Conservation (phyloP, 1,140 invertebrate genomes). For the Epicauta chinensis region DNA sequence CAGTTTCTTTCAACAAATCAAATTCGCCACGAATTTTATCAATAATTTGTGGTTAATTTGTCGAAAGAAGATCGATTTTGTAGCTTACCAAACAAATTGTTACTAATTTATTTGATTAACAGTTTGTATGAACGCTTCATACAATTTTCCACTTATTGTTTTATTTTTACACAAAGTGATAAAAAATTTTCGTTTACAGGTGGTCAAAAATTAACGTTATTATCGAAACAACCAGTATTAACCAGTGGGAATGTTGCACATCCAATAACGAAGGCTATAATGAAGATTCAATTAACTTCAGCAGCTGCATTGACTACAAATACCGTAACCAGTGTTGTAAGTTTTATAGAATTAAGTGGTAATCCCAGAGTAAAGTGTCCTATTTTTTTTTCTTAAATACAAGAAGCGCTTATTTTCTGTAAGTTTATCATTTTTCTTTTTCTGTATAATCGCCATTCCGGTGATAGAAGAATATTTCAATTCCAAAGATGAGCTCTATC, state of each 20-base stretch:
- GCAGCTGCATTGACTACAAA: slow-evolving; percentile 23
- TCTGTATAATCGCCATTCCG: no score
- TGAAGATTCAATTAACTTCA: slow-evolving; percentile 38
- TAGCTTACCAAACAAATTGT: slow-evolving; percentile 15
- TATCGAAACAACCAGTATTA: slow-evolving; percentile 47
- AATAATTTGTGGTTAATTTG: slow-evolving; percentile 1
- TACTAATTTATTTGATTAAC: not conserved
- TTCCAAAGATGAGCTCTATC: no score
- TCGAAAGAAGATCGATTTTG: slow-evolving; percentile 13
- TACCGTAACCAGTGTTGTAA: slow-evolving; percentile 14
- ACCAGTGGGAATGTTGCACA: slow-evolving; percentile 37
- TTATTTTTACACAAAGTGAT: not conserved
- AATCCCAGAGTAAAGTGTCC: no score
- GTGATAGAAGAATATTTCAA: no score
- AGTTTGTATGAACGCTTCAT: slow-evolving; percentile 9
- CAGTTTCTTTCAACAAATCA: slow-evolving; percentile 1
- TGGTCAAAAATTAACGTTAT: slow-evolving; percentile 50
- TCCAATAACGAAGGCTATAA: slow-evolving; percentile 39
- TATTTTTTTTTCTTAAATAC: no score
- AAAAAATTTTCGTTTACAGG: slow-evolving; percentile 9
- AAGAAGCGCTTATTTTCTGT: not conserved
- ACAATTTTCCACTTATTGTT: not conserved
- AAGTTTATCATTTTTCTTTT: no score
- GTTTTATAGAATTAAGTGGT: not conserved
- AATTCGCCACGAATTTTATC: not conserved